phyloP scores from a whole-genome alignment of 2,113 vertebrate genomes.

The Cephalopholis sonnerati region DNA sequence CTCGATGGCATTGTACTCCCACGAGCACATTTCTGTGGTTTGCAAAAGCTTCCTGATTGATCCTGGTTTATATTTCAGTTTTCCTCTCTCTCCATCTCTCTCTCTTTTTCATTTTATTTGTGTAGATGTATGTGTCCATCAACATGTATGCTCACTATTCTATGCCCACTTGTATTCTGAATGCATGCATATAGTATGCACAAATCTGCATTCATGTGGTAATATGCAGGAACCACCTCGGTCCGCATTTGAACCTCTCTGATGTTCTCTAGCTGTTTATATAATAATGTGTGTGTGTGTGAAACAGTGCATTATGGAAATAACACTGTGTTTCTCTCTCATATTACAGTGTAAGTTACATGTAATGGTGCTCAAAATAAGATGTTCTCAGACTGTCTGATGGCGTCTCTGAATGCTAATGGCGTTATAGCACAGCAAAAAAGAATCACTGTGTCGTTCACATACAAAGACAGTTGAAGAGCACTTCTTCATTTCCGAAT shows the following conservation, averaged over 20 bases:
- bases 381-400: conserved; percentile 35
- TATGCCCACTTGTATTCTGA: neutral
- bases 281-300: neutral
- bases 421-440: neutral
- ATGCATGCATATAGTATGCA: neutral
- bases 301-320: conserved; percentile 17
- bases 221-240: neutral
- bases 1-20: neutral
- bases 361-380: conserved; percentile 15
- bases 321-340: conserved; percentile 33
- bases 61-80: conserved; percentile 40
- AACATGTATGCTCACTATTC: neutral
- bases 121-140: neutral
- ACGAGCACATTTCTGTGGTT: conserved; percentile 55
- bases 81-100: conserved; percentile 7
- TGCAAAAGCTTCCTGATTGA: conserved; percentile 56
- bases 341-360: conserved; percentile 49
- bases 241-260: neutral
- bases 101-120: conserved; percentile 23
- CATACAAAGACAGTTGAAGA: no score
- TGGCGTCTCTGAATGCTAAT: conserved; percentile 29
- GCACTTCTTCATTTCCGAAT: neutral
- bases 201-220: neutral
- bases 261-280: neutral
- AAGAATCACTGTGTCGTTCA: neutral